Evolutionary conservation across 1,140 invertebrate genomes (phyloP).

Genomic region (Neotoxoptera formosana): DNA sequence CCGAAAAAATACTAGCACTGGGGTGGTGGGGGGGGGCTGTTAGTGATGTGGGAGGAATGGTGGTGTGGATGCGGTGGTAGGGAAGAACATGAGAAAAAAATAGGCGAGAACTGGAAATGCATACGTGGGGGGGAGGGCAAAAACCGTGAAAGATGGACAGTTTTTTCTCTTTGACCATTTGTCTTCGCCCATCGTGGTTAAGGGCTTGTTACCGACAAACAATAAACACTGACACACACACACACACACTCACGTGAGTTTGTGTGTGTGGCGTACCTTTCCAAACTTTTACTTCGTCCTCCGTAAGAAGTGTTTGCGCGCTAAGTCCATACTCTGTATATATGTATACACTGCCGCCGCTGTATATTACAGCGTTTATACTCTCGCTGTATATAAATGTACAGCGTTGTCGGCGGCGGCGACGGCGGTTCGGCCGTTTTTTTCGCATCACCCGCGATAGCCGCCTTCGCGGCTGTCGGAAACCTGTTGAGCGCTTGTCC

Average conservation of each 20-base stretch:
- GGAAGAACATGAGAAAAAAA: not conserved
- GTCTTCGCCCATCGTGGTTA: slow-evolving; percentile 35
- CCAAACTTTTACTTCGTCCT: not conserved
- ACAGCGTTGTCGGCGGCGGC: not conserved
- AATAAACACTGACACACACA: not conserved
- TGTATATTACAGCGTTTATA: not conserved
- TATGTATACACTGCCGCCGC: not conserved
- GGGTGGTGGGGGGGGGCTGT: too few relatives aligned
- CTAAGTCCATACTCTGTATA: not conserved
- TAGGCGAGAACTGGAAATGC: not conserved
- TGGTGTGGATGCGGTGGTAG: not conserved
- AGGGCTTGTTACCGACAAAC: slow-evolving; percentile 38
- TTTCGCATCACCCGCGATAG: not conserved
- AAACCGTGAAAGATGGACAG: slow-evolving; percentile 51
- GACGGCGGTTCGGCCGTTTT: not conserved
- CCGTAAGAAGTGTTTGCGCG: not conserved
- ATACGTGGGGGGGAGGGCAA: not conserved
- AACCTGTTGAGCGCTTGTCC: slow-evolving; percentile 25
- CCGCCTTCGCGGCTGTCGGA: not conserved
- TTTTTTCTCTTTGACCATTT: slow-evolving; percentile 50
- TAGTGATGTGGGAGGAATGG: not conserved
- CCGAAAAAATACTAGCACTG: not conserved
- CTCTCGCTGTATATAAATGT: not conserved
- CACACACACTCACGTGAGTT: not conserved
- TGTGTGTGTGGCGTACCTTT: not conserved